These are phyloP conservation scores for Drosophila cognata DNA, from an alignment of 2,888 invertebrate species.

Conservation along the genomic window DNA sequence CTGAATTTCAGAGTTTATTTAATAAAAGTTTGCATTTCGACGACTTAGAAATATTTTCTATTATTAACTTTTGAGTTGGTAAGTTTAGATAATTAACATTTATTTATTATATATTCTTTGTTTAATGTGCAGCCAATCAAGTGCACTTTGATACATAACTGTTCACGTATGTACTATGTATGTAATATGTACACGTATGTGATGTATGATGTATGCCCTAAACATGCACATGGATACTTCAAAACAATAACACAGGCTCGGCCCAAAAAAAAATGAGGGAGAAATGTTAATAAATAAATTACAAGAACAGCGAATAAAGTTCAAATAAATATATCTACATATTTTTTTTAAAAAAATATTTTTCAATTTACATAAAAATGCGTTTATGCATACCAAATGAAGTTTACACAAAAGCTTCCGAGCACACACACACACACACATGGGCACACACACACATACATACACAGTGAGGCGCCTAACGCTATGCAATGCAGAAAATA, in stretches of 20 bases:
- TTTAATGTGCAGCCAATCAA: background rate
- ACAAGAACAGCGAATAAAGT: conserved; percentile 2
- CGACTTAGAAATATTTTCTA: background rate
- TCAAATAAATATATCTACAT: conserved; percentile 16
- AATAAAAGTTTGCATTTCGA: background rate
- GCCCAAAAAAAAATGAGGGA: background rate
- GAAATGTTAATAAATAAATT: conserved; percentile 12
- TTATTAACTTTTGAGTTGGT: background rate
- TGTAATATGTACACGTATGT: background rate
- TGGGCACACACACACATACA: conserved; percentile 5
- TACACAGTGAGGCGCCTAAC: conserved; percentile 41
- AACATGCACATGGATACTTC: background rate
- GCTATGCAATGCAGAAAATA: conserved; percentile 52
- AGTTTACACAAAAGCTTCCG: conserved; percentile 53
- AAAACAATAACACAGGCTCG: background rate
- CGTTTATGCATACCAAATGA: conserved; percentile 78
- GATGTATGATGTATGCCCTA: background rate
- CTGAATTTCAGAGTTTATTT: background rate
- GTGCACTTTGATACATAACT: background rate
- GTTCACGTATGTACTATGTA: no score
- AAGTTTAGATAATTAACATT: background rate
- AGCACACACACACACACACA: background rate
- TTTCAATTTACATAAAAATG: conserved; percentile 77
- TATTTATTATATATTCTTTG: background rate
- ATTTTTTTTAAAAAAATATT: conserved; percentile 43